Evolutionary conservation across 2,113 vertebrate genomes (phyloP).

Genomic region (Todiramphus chloris): DNA sequence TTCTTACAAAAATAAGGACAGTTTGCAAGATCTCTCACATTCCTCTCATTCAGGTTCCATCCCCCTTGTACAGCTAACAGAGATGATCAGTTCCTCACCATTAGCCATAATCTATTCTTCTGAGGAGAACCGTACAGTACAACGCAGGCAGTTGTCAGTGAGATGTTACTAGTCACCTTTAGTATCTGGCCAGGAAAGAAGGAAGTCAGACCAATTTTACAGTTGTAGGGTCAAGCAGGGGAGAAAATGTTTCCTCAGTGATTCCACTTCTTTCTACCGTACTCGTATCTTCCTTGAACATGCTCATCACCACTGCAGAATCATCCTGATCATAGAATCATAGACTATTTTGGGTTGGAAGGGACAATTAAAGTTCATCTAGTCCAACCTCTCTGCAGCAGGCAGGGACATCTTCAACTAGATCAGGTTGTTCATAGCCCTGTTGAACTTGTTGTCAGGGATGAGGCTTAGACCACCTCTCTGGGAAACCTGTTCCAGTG

Average conservation of each 20-base stretch:
- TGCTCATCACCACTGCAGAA: not conserved
- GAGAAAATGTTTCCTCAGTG: not conserved
- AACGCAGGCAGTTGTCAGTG: not conserved
- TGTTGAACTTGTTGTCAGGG: not conserved
- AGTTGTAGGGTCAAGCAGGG: not conserved
- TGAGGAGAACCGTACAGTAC: not conserved
- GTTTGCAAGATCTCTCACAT: not conserved
- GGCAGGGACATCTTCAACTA: not conserved
- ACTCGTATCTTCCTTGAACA: not conserved
- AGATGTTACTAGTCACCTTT: not conserved
- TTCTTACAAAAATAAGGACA: not conserved
- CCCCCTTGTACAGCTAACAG: not conserved
- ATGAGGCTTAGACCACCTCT: not conserved
- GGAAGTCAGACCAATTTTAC: not conserved
- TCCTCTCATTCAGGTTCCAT: not conserved
- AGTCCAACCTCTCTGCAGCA: not conserved
- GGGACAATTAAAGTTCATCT: not conserved
- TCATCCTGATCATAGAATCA: not conserved
- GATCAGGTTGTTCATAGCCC: not conserved
- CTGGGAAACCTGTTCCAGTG: not conserved
- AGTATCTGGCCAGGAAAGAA: not conserved
- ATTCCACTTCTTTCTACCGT: not conserved
- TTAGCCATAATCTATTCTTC: not conserved
- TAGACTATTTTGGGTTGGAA: not conserved
- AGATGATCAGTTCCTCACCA: fast-evolving